Conservation (phyloP, 1,140 invertebrate genomes). For the Eumaeus atala region DNA sequence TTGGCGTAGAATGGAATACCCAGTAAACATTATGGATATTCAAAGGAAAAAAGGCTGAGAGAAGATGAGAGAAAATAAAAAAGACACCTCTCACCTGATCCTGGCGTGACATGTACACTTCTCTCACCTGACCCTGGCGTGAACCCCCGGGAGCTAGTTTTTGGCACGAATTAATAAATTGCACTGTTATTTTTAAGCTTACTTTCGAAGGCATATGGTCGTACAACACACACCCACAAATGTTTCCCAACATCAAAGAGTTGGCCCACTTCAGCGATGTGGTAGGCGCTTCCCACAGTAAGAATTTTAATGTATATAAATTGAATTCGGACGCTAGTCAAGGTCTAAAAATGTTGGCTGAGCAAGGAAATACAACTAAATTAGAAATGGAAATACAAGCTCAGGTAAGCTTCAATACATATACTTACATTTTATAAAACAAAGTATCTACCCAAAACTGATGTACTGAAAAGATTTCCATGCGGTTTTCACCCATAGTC, state of each 20-base stretch:
- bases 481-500: too few relatives aligned
- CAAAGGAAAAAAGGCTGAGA: too few relatives aligned
- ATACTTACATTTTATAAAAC: background rate
- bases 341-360: slow-evolving; percentile 94
- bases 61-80: too few relatives aligned
- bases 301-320: slow-evolving; percentile 91
- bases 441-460: too few relatives aligned
- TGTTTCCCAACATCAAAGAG: slow-evolving; percentile 88
- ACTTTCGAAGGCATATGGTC: slow-evolving; percentile 98
- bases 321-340: slow-evolving; percentile 88
- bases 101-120: too few relatives aligned
- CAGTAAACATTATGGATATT: too few relatives aligned
- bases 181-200: slow-evolving; percentile 71
- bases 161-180: background rate
- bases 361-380: slow-evolving; percentile 91
- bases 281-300: slow-evolving; percentile 95
- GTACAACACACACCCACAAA: slow-evolving; percentile 95
- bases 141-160: too few relatives aligned
- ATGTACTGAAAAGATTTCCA: too few relatives aligned
- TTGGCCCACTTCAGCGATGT: slow-evolving; percentile 96
- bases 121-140: too few relatives aligned
- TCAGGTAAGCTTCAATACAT: slow-evolving; percentile 74
- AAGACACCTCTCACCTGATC: too few relatives aligned
- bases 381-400: slow-evolving; percentile 94
- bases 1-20: too few relatives aligned